phyloP scores from a whole-genome alignment of 2,888 invertebrate genomes.

The Synergus gifuensis region DNA sequence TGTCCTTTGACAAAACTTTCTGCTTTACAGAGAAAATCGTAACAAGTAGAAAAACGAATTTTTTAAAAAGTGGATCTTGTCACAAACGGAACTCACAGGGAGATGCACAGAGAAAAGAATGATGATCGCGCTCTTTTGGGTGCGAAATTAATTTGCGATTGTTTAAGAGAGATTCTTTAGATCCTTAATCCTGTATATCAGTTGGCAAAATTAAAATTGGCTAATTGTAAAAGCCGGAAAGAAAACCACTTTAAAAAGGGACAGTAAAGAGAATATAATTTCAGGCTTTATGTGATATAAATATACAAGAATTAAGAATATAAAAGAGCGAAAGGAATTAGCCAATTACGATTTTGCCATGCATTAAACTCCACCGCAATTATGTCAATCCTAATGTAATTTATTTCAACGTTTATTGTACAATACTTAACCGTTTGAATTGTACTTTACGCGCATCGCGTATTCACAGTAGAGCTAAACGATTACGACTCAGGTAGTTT shows the following conservation, averaged over 20 bases:
- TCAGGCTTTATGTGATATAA: not conserved
- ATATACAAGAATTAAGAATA: not conserved
- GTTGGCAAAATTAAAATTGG: constrained; percentile 19
- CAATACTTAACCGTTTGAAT: constrained; percentile 17
- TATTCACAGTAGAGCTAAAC: not conserved
- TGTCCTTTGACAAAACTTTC: not conserved
- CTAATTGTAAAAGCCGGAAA: not conserved
- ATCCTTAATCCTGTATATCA: not conserved
- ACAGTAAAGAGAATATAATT: not conserved
- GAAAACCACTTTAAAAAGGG: too few species aligned
- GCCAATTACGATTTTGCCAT: constrained; percentile 1
- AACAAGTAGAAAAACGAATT: not conserved
- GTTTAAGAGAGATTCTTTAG: not conserved
- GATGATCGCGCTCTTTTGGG: not conserved
- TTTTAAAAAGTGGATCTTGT: not conserved
- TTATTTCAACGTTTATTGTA: constrained; percentile 27
- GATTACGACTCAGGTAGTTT: constrained; percentile 31
- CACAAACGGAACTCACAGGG: not conserved
- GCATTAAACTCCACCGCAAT: not conserved
- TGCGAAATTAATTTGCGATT: constrained; percentile 1
- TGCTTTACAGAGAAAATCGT: not conserved
- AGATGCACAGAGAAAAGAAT: not conserved
- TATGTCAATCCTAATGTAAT: not conserved
- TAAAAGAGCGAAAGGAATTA: not conserved
- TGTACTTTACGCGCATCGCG: not conserved